Evolutionary conservation across 2,797 vertebrate genomes (phyloP), one percentile per base, ranked within the genome.

Genomic region (Neosalanx taihuensis): DNA sequence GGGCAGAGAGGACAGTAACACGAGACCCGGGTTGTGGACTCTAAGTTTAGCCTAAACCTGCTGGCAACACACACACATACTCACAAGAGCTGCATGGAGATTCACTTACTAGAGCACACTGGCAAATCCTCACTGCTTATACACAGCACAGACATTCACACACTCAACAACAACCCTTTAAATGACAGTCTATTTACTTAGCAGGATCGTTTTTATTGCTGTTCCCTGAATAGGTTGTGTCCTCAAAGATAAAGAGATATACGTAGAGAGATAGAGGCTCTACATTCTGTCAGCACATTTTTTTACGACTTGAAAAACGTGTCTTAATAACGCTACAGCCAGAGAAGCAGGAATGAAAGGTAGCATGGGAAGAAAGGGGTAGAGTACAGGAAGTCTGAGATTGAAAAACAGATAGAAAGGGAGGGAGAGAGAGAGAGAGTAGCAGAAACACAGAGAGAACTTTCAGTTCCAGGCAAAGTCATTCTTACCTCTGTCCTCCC

Each of bases 401-500:
- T 33, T 56, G 60, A 46, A 12, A 30, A 13, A 58, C 18, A 71
- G 13, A 37, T 15, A 67, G 10, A 20, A 10, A 33, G 2, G 59
- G 3, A 63, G 5, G 15, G 63, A 20, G 12, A 46, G 18, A 66
- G 23, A 66, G 65, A 31, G 58, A 30, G 37, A 68, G 20, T 37
- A 71, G 74, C 29, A 77, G 26, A 17, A 6, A 41, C 10, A 41
- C 7, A 41, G 37, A 41, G 37, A 1, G 37, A 2, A 41, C 37
- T 41, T 41, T 12, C 37, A 53, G 51, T 51, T 51, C 17, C 46
- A 49, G 46, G 10, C 15, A 53, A 53, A 53, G 60, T 26, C 65
- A n/a, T 13, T 67, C 61, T 13, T 81, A 83, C 82, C 82, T 79
- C 67, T 71, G 67, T 79, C 72, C 64, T 41, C 64, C 62, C 73